A percentile compares a stretch with the other conserved stretches of the same genome.
These are phyloP conservation scores for Drosophila saltans DNA, from an alignment of 1,140 invertebrate genomes.

Conservation along the genomic window DNA sequence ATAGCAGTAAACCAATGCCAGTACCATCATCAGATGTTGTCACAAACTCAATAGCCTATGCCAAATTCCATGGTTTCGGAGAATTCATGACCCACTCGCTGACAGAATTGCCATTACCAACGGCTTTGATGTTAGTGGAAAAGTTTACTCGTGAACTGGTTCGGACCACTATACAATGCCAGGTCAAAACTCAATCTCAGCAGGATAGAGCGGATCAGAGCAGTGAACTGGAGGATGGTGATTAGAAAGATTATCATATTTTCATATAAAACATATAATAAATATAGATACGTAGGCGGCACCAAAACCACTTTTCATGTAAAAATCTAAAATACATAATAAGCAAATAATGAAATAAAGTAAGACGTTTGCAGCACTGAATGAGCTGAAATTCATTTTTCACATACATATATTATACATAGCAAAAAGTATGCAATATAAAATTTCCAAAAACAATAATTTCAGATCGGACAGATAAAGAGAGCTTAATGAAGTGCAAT, in stretches of 20 bases:
- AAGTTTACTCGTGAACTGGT: conserved; percentile 79
- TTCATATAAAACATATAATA: background rate
- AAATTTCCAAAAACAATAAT: background rate
- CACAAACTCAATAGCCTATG: conserved; percentile 38
- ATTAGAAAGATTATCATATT: conserved; percentile 27
- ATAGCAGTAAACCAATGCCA: conserved; percentile 5
- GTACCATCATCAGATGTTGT: conserved; percentile 3
- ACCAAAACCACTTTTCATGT: conserved; percentile 17
- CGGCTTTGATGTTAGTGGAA: conserved; percentile 70
- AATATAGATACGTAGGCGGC: conserved; percentile 13
- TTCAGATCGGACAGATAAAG: background rate
- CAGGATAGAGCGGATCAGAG: conserved; percentile 22
- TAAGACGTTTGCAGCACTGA: conserved; percentile 13
- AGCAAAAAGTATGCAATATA: conserved; percentile 7
- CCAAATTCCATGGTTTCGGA: conserved; percentile 79
- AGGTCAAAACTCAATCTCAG: conserved; percentile 22
- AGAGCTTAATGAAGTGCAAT: background rate
- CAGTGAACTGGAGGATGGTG: conserved; percentile 46
- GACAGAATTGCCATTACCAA: conserved; percentile 62
- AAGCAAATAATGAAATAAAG: conserved; percentile 2
- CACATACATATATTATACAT: background rate
- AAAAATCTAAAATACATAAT: conserved; percentile 18
- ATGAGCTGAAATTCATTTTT: background rate
- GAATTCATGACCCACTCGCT: conserved; percentile 75
- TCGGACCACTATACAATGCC: conserved; percentile 43